These are phyloP conservation scores for Hemitrygon akajei DNA, from an alignment of 2,797 vertebrate genomes.

Conservation along the genomic window DNA sequence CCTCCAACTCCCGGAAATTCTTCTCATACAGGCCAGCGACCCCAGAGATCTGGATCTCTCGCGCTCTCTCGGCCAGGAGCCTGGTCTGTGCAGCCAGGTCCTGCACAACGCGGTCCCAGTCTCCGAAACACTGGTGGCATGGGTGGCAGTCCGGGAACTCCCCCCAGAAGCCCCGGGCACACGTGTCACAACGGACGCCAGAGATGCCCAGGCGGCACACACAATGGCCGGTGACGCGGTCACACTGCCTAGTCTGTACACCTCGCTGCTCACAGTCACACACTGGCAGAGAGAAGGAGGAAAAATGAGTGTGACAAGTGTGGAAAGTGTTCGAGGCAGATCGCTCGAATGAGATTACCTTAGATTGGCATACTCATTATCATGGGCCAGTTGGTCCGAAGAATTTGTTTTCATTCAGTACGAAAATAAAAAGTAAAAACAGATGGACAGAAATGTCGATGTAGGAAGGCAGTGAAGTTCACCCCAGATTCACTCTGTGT, in stretches of 20 bases:
- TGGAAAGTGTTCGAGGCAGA: no score
- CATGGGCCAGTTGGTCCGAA: no score
- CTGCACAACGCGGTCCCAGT: slow-evolving; percentile 96
- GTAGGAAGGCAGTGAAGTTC: no score
- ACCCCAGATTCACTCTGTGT: no score
- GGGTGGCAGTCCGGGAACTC: slow-evolving; percentile 82
- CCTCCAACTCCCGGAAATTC: slow-evolving; percentile 71
- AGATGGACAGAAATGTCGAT: no score
- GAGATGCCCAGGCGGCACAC: slow-evolving; percentile 82
- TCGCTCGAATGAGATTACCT: no score
- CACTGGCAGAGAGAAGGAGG: not conserved
- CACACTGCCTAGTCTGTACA: slow-evolving; percentile 76
- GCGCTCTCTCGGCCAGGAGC: slow-evolving; percentile 62
- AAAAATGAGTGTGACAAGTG: not conserved
- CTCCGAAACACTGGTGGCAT: slow-evolving; percentile 91
- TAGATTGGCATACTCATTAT: no score
- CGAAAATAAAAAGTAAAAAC: no score
- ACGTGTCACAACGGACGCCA: slow-evolving; percentile 89
- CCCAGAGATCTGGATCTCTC: slow-evolving; percentile 79
- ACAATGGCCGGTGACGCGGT: slow-evolving; percentile 79
- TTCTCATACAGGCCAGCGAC: slow-evolving; percentile 72
- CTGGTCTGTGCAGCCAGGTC: slow-evolving; percentile 73
- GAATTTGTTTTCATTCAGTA: no score
- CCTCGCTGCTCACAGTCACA: slow-evolving; percentile 72
- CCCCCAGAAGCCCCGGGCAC: slow-evolving; percentile 85